Base-by-base conservation (phyloP, 2,797 vertebrate species). In the Lycodopsis pacificus region DNA sequence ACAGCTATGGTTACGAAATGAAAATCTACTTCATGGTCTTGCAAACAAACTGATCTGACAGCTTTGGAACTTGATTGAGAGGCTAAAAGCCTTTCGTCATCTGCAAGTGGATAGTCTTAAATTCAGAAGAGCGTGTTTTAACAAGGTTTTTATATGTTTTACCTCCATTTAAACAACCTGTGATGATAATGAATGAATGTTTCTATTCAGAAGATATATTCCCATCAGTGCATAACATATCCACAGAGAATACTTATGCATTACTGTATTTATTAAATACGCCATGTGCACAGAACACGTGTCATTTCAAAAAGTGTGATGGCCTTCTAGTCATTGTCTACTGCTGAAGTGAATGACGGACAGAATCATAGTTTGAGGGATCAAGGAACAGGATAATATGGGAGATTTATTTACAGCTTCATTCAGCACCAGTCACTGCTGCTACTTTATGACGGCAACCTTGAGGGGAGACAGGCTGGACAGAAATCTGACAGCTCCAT, bases 391-490 rank as follows among this genome's bases (percentile, higher is more conserved):
- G 61, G 53, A 63, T 58, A 54, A 80, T 73, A 74, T 19, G n/a
- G 25, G 67, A 73, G 65, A 91, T 71, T 65, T 89, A 93, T 91
- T 88, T 84, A 84, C 65, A 84, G 79, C 71, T 81, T 73, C 59
- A 76, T 70, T 82, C 81, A 82, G 54, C 56, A 56, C 51, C 56
- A 66, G 74, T 76, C 61, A 42, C 69, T 74, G 78, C 53, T 63
- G 56, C 72, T 76, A 65, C 69, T 84, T 88, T 82, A 90, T 82
- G 88, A 85, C 71, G 83, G 86, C 79, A 84, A 80, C 87, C 87
- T 89, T 81, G 83, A 89, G 63, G 57, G 49, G 63, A 86, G 75
- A 78, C 32, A n/a, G 68, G 72, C 79, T 49, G 53, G 76, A 71
- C 80, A 83, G 71, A 76, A 88, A 82, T 79, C 73, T 69, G 82